These are phyloP conservation scores for Machimus rusticus DNA, from an alignment of 2,888 invertebrate genomes.

Conservation along the genomic window DNA sequence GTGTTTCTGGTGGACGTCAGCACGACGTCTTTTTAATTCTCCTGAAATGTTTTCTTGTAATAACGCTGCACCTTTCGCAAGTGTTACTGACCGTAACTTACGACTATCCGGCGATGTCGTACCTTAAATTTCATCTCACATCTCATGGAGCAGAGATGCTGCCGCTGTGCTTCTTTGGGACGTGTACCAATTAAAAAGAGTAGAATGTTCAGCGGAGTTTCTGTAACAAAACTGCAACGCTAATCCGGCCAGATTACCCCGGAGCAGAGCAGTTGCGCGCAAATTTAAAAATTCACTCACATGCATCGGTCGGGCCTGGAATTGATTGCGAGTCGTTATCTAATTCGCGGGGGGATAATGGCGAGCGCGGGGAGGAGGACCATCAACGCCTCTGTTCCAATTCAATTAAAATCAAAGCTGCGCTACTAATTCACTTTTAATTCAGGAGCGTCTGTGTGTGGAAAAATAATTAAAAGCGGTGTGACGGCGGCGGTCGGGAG, in stretches of 20 bases:
- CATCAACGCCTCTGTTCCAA: slow-evolving; percentile 32
- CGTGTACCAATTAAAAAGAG: neutral
- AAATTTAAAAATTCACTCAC: neutral
- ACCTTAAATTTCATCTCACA: neutral
- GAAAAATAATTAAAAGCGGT: slow-evolving; percentile 29
- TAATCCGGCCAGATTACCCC: neutral
- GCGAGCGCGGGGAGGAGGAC: neutral
- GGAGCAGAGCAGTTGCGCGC: neutral
- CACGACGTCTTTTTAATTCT: neutral
- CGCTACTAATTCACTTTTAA: slow-evolving; percentile 44
- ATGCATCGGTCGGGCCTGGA: neutral
- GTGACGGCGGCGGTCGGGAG: neutral
- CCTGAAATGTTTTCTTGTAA: neutral
- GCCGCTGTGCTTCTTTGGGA: neutral
- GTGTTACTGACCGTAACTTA: neutral
- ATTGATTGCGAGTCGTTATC: neutral
- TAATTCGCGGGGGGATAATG: neutral
- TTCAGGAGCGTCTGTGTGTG: slow-evolving; percentile 41
- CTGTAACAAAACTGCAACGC: neutral
- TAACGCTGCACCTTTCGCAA: neutral
- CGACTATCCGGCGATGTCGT: neutral
- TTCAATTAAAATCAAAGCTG: slow-evolving; percentile 47
- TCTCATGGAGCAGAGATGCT: neutral
- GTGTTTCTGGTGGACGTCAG: neutral
- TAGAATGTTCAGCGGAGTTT: neutral